These are phyloP conservation scores for Neocrepidodera transversa DNA, from an alignment of 2,888 invertebrate genomes.

Conservation along the genomic window DNA sequence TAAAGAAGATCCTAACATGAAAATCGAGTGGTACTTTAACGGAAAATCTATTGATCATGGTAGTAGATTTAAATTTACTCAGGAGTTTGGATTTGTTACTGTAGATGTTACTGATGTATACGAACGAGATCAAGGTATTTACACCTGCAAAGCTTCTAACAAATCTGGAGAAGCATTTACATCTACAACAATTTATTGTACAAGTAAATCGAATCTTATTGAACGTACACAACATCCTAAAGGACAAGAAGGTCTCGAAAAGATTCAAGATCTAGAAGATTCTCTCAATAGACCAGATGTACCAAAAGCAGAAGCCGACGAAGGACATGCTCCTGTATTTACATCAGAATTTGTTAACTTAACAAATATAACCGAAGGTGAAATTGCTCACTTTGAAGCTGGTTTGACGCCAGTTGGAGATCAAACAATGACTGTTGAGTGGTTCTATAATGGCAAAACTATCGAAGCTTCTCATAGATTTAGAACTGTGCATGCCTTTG, in stretches of 20 bases:
- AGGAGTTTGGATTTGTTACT: conserved; percentile 96
- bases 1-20: conserved; percentile 88
- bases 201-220: conserved; percentile 81
- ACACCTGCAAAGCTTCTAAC: conserved; percentile 90
- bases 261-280: conserved; percentile 90
- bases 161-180: conserved; percentile 91
- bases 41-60: conserved; percentile 87
- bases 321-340: conserved; percentile 86
- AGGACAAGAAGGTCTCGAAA: conserved; percentile 90
- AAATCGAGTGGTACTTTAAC: conserved; percentile 94
- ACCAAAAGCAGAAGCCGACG: conserved; percentile 73
- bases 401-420: conserved; percentile 93
- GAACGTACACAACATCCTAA: conserved; percentile 93
- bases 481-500: conserved; percentile 95
- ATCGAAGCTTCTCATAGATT: conserved; percentile 89
- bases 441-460: conserved; percentile 93
- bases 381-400: conserved; percentile 97
- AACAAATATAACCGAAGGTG: conserved; percentile 87
- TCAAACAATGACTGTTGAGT: conserved; percentile 92
- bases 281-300: conserved; percentile 78
- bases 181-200: conserved; percentile 86
- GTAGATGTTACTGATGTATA: conserved; percentile 91
- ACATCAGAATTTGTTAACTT: conserved; percentile 87
- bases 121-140: conserved; percentile 92
- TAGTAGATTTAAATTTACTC: conserved; percentile 89